Evolutionary conservation across 2,113 vertebrate species (phyloP).

Genomic region (Acanthisitta chloris): DNA sequence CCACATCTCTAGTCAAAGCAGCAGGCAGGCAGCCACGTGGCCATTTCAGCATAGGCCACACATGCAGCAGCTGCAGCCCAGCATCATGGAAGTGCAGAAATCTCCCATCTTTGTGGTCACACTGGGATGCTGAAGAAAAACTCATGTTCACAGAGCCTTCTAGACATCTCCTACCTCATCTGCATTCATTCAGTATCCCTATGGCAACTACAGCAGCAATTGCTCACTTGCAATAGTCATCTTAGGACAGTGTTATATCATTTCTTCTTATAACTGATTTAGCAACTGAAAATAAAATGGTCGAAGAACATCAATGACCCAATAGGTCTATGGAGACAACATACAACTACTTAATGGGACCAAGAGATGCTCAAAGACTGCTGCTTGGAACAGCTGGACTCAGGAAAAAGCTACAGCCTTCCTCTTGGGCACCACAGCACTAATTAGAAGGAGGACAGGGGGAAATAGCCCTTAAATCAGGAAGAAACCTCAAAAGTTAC

Average conservation of each 20-base stretch:
- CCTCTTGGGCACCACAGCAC: background rate
- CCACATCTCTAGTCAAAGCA: fast-evolving
- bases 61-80: fast-evolving
- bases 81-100: background rate
- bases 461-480: background rate
- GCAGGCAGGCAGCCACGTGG: fast-evolving
- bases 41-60: background rate
- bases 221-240: conserved; percentile 42
- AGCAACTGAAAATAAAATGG: background rate
- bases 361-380: background rate
- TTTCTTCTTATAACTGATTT: background rate
- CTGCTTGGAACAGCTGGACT: background rate
- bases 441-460: background rate
- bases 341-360: background rate
- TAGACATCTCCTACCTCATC: conserved; percentile 17
- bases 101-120: background rate
- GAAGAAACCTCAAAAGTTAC: background rate
- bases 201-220: conserved; percentile 51
- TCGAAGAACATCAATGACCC: background rate
- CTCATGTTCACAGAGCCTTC: background rate
- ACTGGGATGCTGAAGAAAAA: background rate
- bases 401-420: background rate
- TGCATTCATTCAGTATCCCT: conserved; percentile 38
- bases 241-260: background rate
- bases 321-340: background rate